Percentiles rank a stretch among this genome's conserved stretches.
Evolutionary conservation across 2,888 invertebrate species (phyloP).

Genomic region (Ypsolopha scabrella): DNA sequence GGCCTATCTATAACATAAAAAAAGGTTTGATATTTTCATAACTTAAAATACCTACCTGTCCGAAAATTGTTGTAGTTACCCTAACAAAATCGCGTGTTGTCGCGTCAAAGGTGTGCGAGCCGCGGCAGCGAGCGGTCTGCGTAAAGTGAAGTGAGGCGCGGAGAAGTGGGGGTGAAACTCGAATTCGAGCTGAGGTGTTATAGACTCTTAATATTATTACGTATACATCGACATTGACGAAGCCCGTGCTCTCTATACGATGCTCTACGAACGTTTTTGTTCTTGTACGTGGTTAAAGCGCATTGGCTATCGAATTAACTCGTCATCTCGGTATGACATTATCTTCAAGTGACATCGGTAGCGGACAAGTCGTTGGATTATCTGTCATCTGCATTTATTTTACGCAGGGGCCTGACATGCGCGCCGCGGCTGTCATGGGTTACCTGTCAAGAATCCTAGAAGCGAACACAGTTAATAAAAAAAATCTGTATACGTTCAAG

Average conservation of each 20-base stretch:
- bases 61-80: no score
- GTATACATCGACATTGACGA: no score
- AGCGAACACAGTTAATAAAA: neutral
- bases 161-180: no score
- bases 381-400: conserved; percentile 37
- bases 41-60: no score
- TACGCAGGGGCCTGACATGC: conserved; percentile 25
- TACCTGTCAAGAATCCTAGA: neutral
- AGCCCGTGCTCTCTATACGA: neutral
- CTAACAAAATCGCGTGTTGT: no score
- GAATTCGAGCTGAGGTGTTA: no score
- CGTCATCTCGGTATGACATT: conserved; percentile 43
- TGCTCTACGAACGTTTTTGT: neutral
- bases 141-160: no score
- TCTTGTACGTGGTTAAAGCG: conserved; percentile 21
- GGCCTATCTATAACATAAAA: no score
- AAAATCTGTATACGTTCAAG: neutral
- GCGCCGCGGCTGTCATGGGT: conserved; percentile 19
- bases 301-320: conserved; percentile 52
- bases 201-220: no score
- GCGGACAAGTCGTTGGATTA: conserved; percentile 25
- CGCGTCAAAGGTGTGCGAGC: no score
- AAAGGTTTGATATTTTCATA: no score
- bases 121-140: no score
- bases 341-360: conserved; percentile 41